These are phyloP conservation scores for Congeria kusceri DNA, from an alignment of 2,888 invertebrate genomes.

Conservation along the genomic window DNA sequence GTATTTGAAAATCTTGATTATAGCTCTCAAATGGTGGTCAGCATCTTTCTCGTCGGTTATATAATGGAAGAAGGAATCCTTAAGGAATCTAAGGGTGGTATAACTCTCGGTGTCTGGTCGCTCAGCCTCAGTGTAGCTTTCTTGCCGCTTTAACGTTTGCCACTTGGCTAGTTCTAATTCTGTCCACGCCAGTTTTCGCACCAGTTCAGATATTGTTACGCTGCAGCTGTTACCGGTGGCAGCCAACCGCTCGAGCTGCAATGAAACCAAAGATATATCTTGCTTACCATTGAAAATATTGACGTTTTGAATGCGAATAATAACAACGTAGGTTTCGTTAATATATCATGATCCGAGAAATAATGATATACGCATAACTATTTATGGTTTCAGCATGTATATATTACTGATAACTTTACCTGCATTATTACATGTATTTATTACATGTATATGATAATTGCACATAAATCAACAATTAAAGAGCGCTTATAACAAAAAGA, in stretches of 20 bases:
- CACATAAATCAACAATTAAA: no score
- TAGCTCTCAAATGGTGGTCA: conserved; percentile 79
- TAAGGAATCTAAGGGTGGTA: conserved; percentile 78
- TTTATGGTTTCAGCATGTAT: no score
- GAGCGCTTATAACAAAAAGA: no score
- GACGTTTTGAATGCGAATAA: no score
- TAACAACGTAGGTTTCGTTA: no score
- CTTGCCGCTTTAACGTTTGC: conserved; percentile 78
- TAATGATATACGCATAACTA: no score
- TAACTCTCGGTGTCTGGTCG: conserved; percentile 80
- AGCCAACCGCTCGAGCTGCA: conserved; percentile 79
- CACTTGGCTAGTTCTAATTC: conserved; percentile 82
- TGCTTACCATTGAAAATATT: no score
- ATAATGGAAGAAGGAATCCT: conserved; percentile 82
- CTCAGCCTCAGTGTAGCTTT: conserved; percentile 77
- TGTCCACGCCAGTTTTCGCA: conserved; percentile 78
- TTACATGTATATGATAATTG: no score
- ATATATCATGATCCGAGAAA: no score
- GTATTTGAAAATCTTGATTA: conserved; percentile 81
- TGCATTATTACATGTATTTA: no score
- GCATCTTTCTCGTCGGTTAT: conserved; percentile 73
- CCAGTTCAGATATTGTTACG: conserved; percentile 78
- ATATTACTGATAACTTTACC: no score
- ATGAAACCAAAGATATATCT: no score
- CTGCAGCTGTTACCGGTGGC: conserved; percentile 53